phyloP scores from a whole-genome alignment of 2,888 invertebrate genomes.

The Cryptophagus acutangulus region DNA sequence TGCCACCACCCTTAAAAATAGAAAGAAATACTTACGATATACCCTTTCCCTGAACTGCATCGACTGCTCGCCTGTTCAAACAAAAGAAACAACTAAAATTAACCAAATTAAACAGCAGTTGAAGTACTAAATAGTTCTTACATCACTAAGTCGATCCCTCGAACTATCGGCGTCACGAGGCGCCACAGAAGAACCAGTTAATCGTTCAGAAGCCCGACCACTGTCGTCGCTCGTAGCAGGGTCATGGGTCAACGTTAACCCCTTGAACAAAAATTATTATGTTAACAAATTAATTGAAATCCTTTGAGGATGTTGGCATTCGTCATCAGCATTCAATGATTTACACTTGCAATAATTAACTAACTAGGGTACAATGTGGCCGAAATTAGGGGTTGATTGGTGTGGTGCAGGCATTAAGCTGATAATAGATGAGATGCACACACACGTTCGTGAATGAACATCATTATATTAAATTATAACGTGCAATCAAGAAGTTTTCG shows the following conservation, averaged over 20 bases:
- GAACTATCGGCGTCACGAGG: constrained; percentile 77
- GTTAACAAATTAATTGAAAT: no score
- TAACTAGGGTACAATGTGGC: no score
- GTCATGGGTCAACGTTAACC: constrained; percentile 69
- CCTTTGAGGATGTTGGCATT: no score
- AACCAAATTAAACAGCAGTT: constrained; percentile 40
- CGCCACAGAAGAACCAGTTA: constrained; percentile 70
- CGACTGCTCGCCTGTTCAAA: constrained; percentile 89
- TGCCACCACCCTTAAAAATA: constrained; percentile 7
- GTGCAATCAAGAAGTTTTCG: no score
- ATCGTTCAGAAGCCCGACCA: constrained; percentile 75
- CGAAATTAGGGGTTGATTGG: no score
- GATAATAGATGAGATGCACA: no score
- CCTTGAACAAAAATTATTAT: constrained; percentile 55
- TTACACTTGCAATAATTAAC: no score
- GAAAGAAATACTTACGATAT: constrained; percentile 76
- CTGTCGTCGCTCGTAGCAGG: constrained; percentile 82
- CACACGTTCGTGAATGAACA: no score
- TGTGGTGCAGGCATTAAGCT: no score
- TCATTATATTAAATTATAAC: no score
- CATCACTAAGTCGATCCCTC: constrained; percentile 80
- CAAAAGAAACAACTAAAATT: constrained; percentile 50
- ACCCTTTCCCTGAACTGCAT: constrained; percentile 90
- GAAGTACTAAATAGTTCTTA: constrained; percentile 57
- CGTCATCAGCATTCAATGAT: no score